Evolutionary conservation across 2,797 vertebrate species (phyloP).

Genomic region (Periparus ater): DNA sequence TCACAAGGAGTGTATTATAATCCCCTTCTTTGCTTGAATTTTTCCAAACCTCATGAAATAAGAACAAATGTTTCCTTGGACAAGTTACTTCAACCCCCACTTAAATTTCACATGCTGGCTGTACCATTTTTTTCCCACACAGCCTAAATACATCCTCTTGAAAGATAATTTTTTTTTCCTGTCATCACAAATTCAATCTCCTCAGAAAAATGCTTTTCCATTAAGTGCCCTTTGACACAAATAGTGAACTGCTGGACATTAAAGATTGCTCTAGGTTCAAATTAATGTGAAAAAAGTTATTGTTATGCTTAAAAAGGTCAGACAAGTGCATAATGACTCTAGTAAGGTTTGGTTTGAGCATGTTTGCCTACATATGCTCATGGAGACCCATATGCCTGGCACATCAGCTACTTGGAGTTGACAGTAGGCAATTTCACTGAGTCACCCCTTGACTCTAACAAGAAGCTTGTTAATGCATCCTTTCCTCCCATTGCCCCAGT

Average conservation of each 20-base stretch:
- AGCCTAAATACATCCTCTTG: neutral
- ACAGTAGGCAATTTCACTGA: neutral
- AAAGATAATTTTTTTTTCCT: neutral
- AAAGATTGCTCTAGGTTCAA: neutral
- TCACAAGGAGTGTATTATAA: neutral
- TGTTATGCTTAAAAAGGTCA: neutral
- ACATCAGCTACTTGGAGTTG: neutral
- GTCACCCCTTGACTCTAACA: neutral
- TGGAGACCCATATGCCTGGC: neutral
- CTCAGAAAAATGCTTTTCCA: neutral
- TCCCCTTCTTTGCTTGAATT: neutral
- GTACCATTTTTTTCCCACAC: neutral
- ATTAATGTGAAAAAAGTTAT: neutral
- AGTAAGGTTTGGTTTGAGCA: neutral
- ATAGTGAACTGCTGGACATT: neutral
- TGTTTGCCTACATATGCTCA: neutral
- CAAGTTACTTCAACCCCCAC: neutral
- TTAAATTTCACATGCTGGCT: neutral
- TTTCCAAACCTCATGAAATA: neutral
- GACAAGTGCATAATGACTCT: neutral
- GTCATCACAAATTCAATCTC: neutral
- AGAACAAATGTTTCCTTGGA: neutral
- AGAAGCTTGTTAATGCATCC: neutral
- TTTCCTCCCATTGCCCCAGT: neutral
- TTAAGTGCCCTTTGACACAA: neutral